phyloP scores from a whole-genome alignment of 2,888 invertebrate species.

The Drosophila helvetica region DNA sequence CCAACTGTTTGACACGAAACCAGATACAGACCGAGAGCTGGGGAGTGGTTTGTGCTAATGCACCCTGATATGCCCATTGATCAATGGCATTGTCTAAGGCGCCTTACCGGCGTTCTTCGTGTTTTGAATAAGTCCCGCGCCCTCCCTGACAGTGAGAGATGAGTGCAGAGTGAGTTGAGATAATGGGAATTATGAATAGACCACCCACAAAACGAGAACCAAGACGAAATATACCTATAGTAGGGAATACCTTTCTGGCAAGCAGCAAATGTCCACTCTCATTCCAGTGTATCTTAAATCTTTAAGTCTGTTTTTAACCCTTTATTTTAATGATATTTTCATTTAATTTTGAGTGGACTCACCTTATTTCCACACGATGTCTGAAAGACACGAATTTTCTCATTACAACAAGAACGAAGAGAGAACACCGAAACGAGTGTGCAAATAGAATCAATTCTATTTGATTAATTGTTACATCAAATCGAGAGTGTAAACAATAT shows the following conservation, averaged over 20 bases:
- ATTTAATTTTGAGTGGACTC: background rate
- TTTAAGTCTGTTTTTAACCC: too few species aligned
- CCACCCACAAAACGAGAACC: background rate
- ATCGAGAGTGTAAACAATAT: constrained; percentile 59
- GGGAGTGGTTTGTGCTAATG: constrained; percentile 12
- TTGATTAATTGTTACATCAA: constrained; percentile 66
- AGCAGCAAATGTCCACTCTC: too few species aligned
- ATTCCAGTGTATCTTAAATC: too few species aligned
- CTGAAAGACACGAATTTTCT: background rate
- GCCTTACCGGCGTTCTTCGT: background rate
- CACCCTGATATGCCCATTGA: constrained; percentile 25
- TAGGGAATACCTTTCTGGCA: too few species aligned
- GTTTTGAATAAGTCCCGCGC: constrained; percentile 20
- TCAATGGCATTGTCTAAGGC: constrained; percentile 10
- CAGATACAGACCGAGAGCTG: background rate
- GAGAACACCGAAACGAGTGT: constrained; percentile 34
- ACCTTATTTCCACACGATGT: background rate
- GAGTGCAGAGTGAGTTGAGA: constrained; percentile 2
- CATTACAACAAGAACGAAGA: background rate
- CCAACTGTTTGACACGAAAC: constrained; percentile 23
- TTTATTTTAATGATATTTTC: too few species aligned
- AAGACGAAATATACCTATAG: too few species aligned
- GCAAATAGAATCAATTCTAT: constrained; percentile 46
- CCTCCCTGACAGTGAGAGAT: constrained; percentile 20
- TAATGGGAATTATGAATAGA: constrained; percentile 12